Evolutionary conservation across 2,797 vertebrate species (phyloP).

Genomic region (Centroberyx gerrardi): DNA sequence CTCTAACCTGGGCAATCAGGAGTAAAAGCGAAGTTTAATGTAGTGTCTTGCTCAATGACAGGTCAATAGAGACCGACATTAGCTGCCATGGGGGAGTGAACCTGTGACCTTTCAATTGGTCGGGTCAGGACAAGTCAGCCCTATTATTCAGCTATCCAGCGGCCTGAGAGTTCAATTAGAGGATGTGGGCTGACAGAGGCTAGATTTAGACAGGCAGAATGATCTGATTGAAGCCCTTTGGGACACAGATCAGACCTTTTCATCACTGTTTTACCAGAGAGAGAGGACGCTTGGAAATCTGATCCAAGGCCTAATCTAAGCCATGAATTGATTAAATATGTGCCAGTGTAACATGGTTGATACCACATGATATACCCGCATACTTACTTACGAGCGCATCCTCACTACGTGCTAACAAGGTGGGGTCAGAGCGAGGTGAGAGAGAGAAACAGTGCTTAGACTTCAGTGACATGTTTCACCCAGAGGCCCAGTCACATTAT

Average conservation of each 20-base stretch:
- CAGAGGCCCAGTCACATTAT: background rate
- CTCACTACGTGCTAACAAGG: background rate
- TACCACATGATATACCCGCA: background rate
- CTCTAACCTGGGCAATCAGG: too few relatives aligned
- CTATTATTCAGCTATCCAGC: too few relatives aligned
- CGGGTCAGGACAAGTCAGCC: too few relatives aligned
- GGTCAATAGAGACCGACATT: too few relatives aligned
- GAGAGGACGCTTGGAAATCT: slow-evolving; percentile 12
- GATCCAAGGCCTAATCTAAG: background rate
- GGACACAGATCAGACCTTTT: slow-evolving; percentile 18
- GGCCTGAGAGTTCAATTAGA: too few relatives aligned
- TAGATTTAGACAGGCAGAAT: background rate
- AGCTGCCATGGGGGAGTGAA: too few relatives aligned
- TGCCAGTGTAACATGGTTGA: background rate
- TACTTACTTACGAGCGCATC: background rate
- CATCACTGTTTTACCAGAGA: background rate
- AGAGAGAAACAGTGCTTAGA: background rate
- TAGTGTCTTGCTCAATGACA: too few relatives aligned
- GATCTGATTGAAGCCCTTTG: background rate
- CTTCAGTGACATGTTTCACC: background rate
- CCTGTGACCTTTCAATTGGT: too few relatives aligned
- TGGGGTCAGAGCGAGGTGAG: background rate
- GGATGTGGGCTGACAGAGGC: too few relatives aligned
- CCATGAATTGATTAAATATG: too few relatives aligned
- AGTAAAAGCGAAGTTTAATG: too few relatives aligned